These are phyloP conservation scores for Aurelia sp. DNA, from an alignment of 30 jellyfish, hydroid and myxozoan genomes.

Conservation along the genomic window DNA sequence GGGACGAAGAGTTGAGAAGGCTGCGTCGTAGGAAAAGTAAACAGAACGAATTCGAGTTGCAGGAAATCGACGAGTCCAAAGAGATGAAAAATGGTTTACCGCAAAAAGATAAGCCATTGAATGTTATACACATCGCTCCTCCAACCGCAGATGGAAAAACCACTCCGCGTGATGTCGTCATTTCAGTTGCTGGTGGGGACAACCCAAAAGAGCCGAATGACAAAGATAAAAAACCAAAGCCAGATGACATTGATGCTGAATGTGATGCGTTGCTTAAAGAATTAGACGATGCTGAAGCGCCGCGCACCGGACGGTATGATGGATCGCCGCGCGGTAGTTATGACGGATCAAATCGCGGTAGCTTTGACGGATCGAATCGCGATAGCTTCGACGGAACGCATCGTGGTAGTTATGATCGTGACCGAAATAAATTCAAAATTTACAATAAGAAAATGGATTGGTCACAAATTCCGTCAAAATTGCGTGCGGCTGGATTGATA, in stretches of 20 bases:
- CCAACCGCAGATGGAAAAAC: not conserved
- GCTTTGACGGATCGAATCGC: not conserved
- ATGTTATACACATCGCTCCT: not conserved
- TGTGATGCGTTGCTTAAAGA: conserved; percentile 28
- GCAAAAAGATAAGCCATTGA: conserved; percentile 6
- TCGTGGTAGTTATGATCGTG: not conserved
- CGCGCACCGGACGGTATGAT: not conserved
- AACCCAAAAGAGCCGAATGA: not conserved
- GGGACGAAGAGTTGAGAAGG: conserved; percentile 54
- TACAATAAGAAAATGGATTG: conserved; percentile 67
- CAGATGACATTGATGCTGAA: conserved; percentile 15
- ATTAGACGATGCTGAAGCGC: conserved; percentile 17
- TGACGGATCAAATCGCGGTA: conserved; percentile 28
- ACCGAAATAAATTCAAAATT: conserved; percentile 40
- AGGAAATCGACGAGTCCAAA: conserved; percentile 38
- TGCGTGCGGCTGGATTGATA: conserved; percentile 67
- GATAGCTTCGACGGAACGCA: no score
- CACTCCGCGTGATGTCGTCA: no score
- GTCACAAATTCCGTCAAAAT: conserved; percentile 82
- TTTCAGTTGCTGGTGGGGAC: no score
- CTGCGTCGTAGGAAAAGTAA: conserved; percentile 24
- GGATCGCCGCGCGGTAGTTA: conserved; percentile 45
- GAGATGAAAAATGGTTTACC: conserved; percentile 34
- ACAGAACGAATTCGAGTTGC: conserved; percentile 24
- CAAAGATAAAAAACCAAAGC: conserved; percentile 8